Base-by-base conservation (phyloP, 2,113 vertebrate genomes). In the Oreotragus oreotragus region DNA sequence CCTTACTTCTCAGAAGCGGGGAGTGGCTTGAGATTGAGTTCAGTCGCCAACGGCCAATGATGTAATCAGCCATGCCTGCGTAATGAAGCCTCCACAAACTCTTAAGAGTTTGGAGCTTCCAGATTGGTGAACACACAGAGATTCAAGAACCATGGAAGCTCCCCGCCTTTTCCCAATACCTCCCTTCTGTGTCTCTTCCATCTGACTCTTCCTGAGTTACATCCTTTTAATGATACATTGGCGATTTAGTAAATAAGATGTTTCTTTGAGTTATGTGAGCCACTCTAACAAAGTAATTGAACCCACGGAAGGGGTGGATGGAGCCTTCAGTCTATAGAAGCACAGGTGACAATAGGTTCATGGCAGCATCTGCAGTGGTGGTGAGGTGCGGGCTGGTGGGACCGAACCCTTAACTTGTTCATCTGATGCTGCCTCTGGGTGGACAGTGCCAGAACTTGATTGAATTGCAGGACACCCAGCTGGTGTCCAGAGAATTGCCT, bases 81-180 rank as follows among this genome's bases (percentile, higher is more conserved):
- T 45, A 27, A 23, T 21, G 43, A 73, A 83, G 14, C 60, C 21
- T n/a, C 51, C 16, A 21, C 21, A 21, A 33, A 66, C 36, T 3
- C 14, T 5, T 3, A 1, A 3, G 58, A 27, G 27, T 16, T n/a
- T 16, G 28, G 9, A 58, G 30, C 51, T 84, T 80, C 43, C 2
- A 19, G 51, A 43, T 9, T 8, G 11, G 66, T 25, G 84, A 62
- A 25, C 25, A 33, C 3, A 0, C 4, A 57, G 33, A 77, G 45
- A n/a, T 45, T 11, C 15, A 62, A 80, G 43, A 83, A 58, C 25
- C 19, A 14, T 16, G 11, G 53, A 27, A 33, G 80, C 10, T 13
- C n/a, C 39, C 15, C 2, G 0, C 9, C 14, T 2, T n/a, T 33
- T 19, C n/a, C 43, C 16, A 45, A 7, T 2, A 8, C 6, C 27